phyloP scores from a whole-genome alignment of 1,140 invertebrate species.

The Aphaenogaster rudis region DNA sequence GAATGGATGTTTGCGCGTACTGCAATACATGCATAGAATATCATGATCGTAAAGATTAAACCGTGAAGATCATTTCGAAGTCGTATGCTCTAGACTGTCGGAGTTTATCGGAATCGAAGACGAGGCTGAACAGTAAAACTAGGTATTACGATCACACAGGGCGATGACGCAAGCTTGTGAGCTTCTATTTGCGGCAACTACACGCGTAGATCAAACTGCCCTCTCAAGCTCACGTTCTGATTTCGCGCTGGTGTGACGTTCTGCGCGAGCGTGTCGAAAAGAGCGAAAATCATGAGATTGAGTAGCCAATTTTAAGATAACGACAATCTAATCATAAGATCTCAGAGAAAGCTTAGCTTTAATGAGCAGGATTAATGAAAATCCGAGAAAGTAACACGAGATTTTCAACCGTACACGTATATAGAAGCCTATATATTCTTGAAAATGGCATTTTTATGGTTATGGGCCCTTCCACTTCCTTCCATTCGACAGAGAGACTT shows the following conservation, averaged over 20 bases:
- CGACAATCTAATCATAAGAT: conserved; percentile 2
- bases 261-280: background rate
- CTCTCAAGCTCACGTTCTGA: conserved; percentile 62
- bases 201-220: conserved; percentile 58
- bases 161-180: conserved; percentile 71
- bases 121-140: conserved; percentile 47
- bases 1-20: too few relatives aligned
- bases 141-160: conserved; percentile 66
- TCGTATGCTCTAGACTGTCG: conserved; percentile 1
- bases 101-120: conserved; percentile 56
- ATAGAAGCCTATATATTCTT: background rate
- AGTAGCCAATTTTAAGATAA: background rate
- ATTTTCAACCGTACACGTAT: conserved; percentile 3
- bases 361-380: background rate
- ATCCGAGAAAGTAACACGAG: background rate
- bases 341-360: background rate
- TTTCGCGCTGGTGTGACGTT: conserved; percentile 46
- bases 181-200: conserved; percentile 72
- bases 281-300: background rate
- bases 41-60: conserved; percentile 44
- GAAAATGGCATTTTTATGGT: conserved; percentile 33
- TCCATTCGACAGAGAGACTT: background rate
- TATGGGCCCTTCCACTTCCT: conserved; percentile 11
- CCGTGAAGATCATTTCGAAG: conserved; percentile 26
- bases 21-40: background rate